Conservation (phyloP, 2,888 invertebrate genomes). For the Cepaea hortensis region DNA sequence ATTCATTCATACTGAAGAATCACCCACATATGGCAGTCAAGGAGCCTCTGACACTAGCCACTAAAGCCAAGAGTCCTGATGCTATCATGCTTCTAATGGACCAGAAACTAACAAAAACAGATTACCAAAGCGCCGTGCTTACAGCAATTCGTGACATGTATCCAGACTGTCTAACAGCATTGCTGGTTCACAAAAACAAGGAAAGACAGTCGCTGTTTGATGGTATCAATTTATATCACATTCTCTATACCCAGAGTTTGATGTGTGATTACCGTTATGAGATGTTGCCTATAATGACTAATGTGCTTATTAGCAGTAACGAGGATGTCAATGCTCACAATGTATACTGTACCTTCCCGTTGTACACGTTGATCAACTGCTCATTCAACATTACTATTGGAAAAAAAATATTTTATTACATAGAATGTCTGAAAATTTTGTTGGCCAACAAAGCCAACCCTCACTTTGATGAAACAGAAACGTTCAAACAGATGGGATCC, state of each 20-base stretch:
- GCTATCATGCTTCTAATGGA: conserved; percentile 37
- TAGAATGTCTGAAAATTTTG: conserved; percentile 42
- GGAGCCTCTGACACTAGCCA: conserved; percentile 43
- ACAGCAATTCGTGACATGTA: conserved; percentile 38
- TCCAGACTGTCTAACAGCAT: conserved; percentile 39
- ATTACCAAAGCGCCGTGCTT: conserved; percentile 46
- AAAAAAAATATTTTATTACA: conserved; percentile 36
- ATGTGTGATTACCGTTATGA: conserved; percentile 35
- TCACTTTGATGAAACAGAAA: conserved; percentile 40
- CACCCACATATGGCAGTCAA: background rate
- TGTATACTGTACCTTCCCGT: conserved; percentile 29
- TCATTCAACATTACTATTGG: conserved; percentile 39
- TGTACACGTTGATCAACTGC: conserved; percentile 47
- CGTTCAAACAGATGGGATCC: background rate
- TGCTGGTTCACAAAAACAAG: conserved; percentile 20
- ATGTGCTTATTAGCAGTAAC: conserved; percentile 34
- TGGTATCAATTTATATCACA: conserved; percentile 43
- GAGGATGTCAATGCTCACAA: conserved; percentile 43
- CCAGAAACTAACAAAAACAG: conserved; percentile 24
- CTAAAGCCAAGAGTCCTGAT: conserved; percentile 44
- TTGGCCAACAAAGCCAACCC: conserved; percentile 45
- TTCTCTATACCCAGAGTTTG: conserved; percentile 43
- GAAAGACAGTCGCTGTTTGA: conserved; percentile 37
- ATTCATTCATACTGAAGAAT: conserved; percentile 16
- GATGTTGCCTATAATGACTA: conserved; percentile 42